phyloP scores from a whole-genome alignment of 2,888 invertebrate species.

The Pycnomerus fuliginosus region DNA sequence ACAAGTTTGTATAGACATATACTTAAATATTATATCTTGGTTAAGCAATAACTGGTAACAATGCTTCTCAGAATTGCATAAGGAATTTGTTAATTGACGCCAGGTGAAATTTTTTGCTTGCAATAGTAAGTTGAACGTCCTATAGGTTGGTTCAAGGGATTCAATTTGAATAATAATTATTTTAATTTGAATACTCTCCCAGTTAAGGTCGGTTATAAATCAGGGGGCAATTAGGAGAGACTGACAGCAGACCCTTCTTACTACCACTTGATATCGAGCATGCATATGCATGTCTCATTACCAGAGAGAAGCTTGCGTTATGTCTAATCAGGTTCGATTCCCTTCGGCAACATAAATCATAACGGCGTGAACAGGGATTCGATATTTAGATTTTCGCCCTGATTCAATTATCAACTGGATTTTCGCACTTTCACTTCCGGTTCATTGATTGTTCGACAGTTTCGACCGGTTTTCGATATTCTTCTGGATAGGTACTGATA shows the following conservation, averaged over 20 bases:
- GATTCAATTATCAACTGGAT: constrained; percentile 6
- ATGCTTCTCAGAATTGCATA: no score
- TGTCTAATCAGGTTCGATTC: constrained; percentile 47
- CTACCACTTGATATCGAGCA: constrained; percentile 44
- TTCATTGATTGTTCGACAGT: no score
- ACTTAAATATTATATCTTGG: no score
- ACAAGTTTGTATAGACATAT: no score
- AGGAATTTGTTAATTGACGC: no score
- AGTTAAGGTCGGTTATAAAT: constrained; percentile 33
- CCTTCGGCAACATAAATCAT: constrained; percentile 44
- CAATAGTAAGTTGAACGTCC: background rate
- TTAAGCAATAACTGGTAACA: no score
- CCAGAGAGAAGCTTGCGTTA: constrained; percentile 39
- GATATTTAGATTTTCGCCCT: constrained; percentile 24
- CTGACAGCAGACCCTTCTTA: constrained; percentile 45
- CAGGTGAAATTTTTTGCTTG: background rate
- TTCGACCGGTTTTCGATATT: no score
- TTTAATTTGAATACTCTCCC: constrained; percentile 33
- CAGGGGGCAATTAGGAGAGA: constrained; percentile 41
- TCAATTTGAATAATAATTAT: constrained; percentile 44
- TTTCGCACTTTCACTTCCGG: no score
- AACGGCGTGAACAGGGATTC: constrained; percentile 40
- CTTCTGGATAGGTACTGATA: no score
- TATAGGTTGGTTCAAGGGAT: background rate
- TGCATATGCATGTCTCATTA: constrained; percentile 52